A percentile compares a stretch with the other conserved stretches of the same genome.
Conservation (phyloP, 2,113 vertebrate species). For the Physeter macrocephalus region DNA sequence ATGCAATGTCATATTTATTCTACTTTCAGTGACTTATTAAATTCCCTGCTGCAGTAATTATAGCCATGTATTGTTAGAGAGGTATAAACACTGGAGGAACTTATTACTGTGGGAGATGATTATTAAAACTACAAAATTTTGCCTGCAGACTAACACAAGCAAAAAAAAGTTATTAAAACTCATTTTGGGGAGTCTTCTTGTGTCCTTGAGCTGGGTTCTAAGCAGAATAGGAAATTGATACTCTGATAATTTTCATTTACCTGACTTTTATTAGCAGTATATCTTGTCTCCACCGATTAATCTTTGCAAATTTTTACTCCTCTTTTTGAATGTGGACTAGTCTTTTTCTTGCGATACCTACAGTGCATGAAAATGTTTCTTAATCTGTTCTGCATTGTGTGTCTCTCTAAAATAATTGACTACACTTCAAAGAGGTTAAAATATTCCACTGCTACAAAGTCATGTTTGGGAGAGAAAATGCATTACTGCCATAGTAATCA, state of each 20-base stretch:
- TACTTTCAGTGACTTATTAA: conserved; percentile 60
- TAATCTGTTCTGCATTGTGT: background rate
- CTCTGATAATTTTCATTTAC: conserved; percentile 19
- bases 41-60: conserved; percentile 63
- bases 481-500: background rate
- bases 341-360: background rate
- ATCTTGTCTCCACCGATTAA: conserved; percentile 66
- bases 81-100: conserved; percentile 49
- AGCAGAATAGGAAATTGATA: conserved; percentile 42
- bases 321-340: background rate
- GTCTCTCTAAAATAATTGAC: conserved; percentile 22
- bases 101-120: conserved; percentile 50
- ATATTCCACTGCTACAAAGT: background rate
- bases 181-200: conserved; percentile 29
- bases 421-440: conserved; percentile 27
- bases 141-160: background rate
- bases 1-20: conserved; percentile 66
- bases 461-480: conserved; percentile 43
- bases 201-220: conserved; percentile 37
- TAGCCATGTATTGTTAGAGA: conserved; percentile 39
- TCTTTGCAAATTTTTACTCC: conserved; percentile 2
- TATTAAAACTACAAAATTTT: conserved; percentile 54
- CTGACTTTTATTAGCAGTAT: conserved; percentile 40
- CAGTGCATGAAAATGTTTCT: conserved; percentile 17
- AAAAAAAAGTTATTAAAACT: conserved; percentile 44